These are phyloP conservation scores for Calliopum simillimum DNA, from an alignment of 2,888 invertebrate genomes.

Conservation along the genomic window DNA sequence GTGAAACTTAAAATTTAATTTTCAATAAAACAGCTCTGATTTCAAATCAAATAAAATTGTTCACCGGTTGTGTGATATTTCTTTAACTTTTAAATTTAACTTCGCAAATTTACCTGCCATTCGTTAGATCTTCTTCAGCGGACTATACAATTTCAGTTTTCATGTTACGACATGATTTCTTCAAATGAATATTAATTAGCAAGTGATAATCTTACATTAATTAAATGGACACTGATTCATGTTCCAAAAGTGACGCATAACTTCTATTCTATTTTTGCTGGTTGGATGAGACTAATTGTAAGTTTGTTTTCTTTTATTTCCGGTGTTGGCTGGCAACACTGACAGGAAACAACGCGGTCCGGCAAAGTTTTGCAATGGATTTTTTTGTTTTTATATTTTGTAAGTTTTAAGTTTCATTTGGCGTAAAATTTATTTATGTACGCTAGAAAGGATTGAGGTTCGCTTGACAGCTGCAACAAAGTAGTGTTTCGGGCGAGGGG, in stretches of 20 bases:
- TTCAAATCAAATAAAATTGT: too few relatives aligned
- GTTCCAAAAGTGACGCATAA: background rate
- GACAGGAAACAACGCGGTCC: too few relatives aligned
- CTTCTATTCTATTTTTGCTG: background rate
- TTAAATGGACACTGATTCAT: slow-evolving; percentile 9
- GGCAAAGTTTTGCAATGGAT: too few relatives aligned
- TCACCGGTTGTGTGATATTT: too few relatives aligned
- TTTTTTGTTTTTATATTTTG: background rate
- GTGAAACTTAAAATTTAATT: too few relatives aligned
- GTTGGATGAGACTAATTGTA: too few relatives aligned
- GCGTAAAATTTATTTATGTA: background rate
- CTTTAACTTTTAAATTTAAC: too few relatives aligned
- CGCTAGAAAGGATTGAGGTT: background rate
- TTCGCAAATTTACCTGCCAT: too few relatives aligned
- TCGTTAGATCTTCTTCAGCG: background rate
- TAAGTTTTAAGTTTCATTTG: background rate
- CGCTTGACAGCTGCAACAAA: slow-evolving; percentile 2
- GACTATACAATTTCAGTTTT: background rate
- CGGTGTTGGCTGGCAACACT: too few relatives aligned
- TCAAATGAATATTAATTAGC: slow-evolving; percentile 8
- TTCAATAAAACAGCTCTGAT: too few relatives aligned
- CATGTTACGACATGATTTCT: slow-evolving; percentile 4
- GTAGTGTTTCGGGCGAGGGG: background rate
- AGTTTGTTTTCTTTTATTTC: too few relatives aligned
- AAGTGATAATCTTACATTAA: slow-evolving; percentile 21